A percentile compares a stretch with the other conserved stretches of the same genome.
phyloP scores from a whole-genome alignment of 1,140 invertebrate genomes.

The Neotoxoptera formosana region DNA sequence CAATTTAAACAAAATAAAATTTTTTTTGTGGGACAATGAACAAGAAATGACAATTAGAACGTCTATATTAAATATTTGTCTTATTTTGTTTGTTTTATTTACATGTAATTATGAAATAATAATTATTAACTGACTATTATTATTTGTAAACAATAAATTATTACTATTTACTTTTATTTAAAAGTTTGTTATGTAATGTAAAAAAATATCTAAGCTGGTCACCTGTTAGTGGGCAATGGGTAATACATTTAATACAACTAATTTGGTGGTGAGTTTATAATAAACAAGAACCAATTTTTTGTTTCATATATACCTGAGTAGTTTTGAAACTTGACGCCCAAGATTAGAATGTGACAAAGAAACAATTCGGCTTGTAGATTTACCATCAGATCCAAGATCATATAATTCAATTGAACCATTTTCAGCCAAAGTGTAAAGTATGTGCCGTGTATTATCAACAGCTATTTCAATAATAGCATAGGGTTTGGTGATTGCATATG shows the following conservation, averaged over 20 bases:
- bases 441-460: slow-evolving; percentile 87
- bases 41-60: not conserved
- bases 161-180: not conserved
- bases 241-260: not conserved
- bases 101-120: too few species aligned
- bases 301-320: slow-evolving; percentile 73
- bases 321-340: slow-evolving; percentile 76
- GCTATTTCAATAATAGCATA: slow-evolving; percentile 90
- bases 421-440: slow-evolving; percentile 89
- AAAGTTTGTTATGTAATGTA: too few species aligned
- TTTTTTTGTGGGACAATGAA: not conserved
- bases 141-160: not conserved
- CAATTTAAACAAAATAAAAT: too few species aligned
- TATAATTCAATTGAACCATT: slow-evolving; percentile 85
- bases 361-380: slow-evolving; percentile 75
- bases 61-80: too few species aligned
- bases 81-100: too few species aligned
- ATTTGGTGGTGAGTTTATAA: not conserved
- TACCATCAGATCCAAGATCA: slow-evolving; percentile 85
- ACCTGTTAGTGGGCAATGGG: not conserved
- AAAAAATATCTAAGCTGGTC: not conserved
- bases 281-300: not conserved
- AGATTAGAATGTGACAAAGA: slow-evolving; percentile 82
- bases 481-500: slow-evolving; percentile 82
- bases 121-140: not conserved